phyloP scores from a whole-genome alignment of 2,797 vertebrate genomes.

The Clarias platycephalus region DNA sequence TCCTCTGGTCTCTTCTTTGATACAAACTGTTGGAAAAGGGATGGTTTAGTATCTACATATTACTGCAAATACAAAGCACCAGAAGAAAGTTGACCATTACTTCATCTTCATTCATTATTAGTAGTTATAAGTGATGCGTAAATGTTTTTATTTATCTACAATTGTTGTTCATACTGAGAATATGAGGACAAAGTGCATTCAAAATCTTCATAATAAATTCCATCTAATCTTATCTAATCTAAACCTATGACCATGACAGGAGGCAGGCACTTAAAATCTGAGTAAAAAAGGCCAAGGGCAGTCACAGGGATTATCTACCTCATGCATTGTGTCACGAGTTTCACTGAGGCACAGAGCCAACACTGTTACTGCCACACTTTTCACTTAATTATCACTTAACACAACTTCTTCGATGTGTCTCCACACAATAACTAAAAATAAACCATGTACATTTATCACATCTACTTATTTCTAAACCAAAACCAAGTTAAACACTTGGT shows the following conservation, averaged over 20 bases:
- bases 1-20: slow-evolving; percentile 84
- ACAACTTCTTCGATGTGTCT: background rate
- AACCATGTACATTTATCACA: too few relatives aligned
- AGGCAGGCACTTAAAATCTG: background rate
- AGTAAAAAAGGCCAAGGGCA: slow-evolving; percentile 25
- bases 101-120: background rate
- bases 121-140: background rate
- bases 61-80: slow-evolving; percentile 4
- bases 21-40: slow-evolving; percentile 77
- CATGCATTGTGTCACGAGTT: slow-evolving; percentile 39
- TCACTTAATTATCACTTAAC: background rate
- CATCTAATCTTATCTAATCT: slow-evolving; percentile 25
- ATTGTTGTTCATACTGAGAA: background rate
- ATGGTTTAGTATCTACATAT: background rate
- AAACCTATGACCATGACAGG: background rate
- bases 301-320: slow-evolving; percentile 13
- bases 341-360: slow-evolving; percentile 9
- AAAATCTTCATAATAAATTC: slow-evolving; percentile 21
- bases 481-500: too few relatives aligned
- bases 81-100: slow-evolving; percentile 7
- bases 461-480: too few relatives aligned
- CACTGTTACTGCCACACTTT: background rate
- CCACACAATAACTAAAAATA: too few relatives aligned
- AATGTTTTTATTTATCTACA: background rate
- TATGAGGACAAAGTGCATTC: slow-evolving; percentile 31